Conservation (phyloP, 2,797 vertebrate genomes). For the Acanthornis magna region DNA sequence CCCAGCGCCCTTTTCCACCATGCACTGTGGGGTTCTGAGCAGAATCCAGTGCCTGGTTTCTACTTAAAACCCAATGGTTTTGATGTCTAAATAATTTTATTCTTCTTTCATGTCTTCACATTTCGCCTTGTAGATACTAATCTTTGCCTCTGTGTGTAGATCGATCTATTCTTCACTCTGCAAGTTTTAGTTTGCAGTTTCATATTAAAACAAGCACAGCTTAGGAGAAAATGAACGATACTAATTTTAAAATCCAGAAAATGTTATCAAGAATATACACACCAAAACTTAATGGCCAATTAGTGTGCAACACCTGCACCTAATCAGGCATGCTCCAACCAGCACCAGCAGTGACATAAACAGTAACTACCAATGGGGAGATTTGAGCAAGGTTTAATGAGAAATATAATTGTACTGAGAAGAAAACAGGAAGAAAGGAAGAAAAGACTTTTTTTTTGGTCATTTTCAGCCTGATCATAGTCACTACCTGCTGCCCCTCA, state of each 20-base stretch:
- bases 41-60: neutral
- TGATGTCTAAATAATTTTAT: neutral
- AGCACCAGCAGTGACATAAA: neutral
- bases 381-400: neutral
- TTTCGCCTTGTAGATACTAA: neutral
- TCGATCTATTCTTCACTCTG: neutral
- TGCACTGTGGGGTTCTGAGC: neutral
- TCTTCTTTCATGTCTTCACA: neutral
- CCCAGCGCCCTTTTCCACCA: neutral
- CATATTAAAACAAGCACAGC: neutral
- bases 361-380: neutral
- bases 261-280: neutral
- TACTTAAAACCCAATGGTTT: neutral
- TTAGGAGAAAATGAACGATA: neutral
- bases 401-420: neutral
- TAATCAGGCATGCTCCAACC: neutral
- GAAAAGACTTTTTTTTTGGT: neutral
- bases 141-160: rapidly evolving
- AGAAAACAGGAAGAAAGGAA: neutral
- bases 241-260: conserved; percentile 8
- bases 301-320: conserved; percentile 9
- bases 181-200: neutral
- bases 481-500: neutral
- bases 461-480: neutral
- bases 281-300: conserved; percentile 7